Percentiles rank a stretch among this genome's conserved stretches.
Conservation (phyloP, 1,140 invertebrate genomes). For the Nephila pilipes region DNA sequence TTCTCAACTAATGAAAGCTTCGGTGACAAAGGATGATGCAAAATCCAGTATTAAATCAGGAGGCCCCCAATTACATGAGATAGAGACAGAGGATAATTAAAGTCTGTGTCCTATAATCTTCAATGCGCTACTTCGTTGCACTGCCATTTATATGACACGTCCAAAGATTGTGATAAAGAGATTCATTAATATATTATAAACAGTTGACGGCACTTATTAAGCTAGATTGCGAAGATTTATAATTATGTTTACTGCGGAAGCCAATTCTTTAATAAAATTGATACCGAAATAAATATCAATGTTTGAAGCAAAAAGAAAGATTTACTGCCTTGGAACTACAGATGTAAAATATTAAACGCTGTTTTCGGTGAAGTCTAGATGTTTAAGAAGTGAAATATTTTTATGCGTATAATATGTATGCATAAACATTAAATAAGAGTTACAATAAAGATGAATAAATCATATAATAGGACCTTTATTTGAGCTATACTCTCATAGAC, state of each 20-base stretch:
- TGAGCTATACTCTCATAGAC: no score
- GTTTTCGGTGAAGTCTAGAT: no score
- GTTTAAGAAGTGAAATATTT: no score
- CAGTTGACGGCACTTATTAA: conserved; percentile 33
- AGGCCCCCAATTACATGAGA: conserved; percentile 32
- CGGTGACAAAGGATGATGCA: conserved; percentile 40
- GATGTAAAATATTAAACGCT: no score
- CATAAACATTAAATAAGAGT: no score
- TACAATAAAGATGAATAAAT: no score
- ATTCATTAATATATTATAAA: conserved; percentile 37
- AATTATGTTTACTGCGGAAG: not conserved
- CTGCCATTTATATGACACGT: conserved; percentile 5
- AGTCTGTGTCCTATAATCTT: conserved; percentile 25
- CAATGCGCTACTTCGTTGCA: not conserved
- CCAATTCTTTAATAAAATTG: not conserved
- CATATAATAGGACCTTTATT: no score
- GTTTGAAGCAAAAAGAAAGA: no score
- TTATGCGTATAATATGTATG: no score
- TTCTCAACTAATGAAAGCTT: conserved; percentile 52
- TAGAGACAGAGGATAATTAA: conserved; percentile 46
- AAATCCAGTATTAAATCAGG: conserved; percentile 60
- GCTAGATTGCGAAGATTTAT: not conserved
- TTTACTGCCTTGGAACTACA: no score
- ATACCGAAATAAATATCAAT: no score
- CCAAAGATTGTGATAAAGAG: conserved; percentile 42